phyloP scores from a whole-genome alignment of 1,140 invertebrate genomes.

The Chironomus striatipennis region DNA sequence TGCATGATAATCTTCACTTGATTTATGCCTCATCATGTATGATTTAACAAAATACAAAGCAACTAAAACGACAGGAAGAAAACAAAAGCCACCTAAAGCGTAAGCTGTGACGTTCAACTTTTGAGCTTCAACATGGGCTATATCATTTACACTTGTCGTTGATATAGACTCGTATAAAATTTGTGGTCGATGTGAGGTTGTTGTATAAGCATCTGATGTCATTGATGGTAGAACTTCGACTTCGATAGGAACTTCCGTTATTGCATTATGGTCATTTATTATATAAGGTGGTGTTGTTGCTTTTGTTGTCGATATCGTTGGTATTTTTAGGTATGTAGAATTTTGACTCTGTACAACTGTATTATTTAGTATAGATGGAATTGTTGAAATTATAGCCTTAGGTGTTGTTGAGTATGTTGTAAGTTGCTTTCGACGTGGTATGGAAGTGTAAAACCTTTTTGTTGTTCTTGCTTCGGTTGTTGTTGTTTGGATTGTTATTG shows the following conservation, averaged over 20 bases:
- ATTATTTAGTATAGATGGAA: neutral
- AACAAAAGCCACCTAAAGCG: slow-evolving; percentile 48
- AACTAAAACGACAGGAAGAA: slow-evolving; percentile 48
- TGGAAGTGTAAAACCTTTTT: neutral
- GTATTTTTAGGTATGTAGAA: neutral
- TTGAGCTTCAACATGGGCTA: slow-evolving; percentile 46
- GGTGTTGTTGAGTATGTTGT: neutral
- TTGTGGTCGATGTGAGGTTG: neutral
- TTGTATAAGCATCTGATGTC: neutral
- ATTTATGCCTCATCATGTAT: slow-evolving; percentile 47
- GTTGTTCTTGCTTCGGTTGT: neutral
- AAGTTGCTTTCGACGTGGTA: slow-evolving; percentile 1
- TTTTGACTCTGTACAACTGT: neutral
- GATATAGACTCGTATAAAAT: neutral
- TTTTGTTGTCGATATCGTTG: neutral
- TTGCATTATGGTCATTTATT: neutral
- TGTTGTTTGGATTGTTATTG: neutral
- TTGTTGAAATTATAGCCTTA: neutral
- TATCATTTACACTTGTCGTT: slow-evolving; percentile 27
- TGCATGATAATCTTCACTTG: slow-evolving; percentile 48
- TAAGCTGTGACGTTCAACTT: slow-evolving; percentile 49
- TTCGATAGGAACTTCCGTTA: neutral
- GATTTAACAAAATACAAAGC: slow-evolving; percentile 46
- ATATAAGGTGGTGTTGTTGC: neutral
- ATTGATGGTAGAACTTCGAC: neutral